A percentile compares a stretch with the other conserved stretches of the same genome.
These are phyloP conservation scores for Latrodectus geometricus DNA, from an alignment of 1,140 invertebrate species.

Conservation along the genomic window DNA sequence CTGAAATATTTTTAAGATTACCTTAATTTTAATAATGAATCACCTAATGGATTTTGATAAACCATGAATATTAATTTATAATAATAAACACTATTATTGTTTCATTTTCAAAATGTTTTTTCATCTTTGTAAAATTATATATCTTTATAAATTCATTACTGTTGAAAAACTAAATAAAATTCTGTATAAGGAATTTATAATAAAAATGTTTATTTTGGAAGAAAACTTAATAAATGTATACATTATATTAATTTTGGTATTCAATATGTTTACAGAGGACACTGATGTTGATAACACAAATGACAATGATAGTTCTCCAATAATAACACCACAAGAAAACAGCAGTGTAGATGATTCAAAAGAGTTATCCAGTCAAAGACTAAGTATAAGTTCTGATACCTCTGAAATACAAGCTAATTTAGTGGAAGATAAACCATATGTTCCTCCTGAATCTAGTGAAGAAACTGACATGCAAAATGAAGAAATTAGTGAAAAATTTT, in stretches of 20 bases:
- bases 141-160: no score
- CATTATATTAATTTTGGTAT: not conserved
- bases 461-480: constrained; percentile 14
- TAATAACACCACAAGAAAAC: constrained; percentile 12
- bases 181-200: no score
- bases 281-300: constrained; percentile 35
- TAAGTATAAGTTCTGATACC: constrained; percentile 42
- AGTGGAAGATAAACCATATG: constrained; percentile 40
- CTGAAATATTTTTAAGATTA: no score
- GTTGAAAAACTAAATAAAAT: no score
- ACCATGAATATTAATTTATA: no score
- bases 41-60: no score
- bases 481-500: constrained; percentile 10
- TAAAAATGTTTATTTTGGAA: no score
- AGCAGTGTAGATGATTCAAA: not conserved
- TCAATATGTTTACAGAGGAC: constrained; percentile 12
- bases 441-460: not conserved
- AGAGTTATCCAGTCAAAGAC: constrained; percentile 13
- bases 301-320: constrained; percentile 38
- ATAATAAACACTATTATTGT: no score
- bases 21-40: no score
- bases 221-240: no score
- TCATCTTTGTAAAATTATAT: no score
- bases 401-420: constrained; percentile 49
- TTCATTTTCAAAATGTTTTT: no score